A percentile compares a stretch with the other conserved stretches of the same genome.
Evolutionary conservation across 1,140 invertebrate species (phyloP).

Genomic region (Nasonia longicornis): DNA sequence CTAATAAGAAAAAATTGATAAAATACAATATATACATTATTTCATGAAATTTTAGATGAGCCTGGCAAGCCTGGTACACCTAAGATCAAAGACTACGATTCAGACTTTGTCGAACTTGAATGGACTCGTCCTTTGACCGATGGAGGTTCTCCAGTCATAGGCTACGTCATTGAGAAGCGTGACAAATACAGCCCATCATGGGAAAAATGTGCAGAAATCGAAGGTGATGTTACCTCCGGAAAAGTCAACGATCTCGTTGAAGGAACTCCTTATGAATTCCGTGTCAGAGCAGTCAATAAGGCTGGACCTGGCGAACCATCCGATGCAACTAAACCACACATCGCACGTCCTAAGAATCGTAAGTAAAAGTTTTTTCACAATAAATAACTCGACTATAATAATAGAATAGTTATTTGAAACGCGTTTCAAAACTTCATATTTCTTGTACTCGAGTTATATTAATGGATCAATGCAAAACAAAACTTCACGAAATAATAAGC

Average conservation of each 20-base stretch:
- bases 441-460: slow-evolving; percentile 1
- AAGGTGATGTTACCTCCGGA: slow-evolving; percentile 84
- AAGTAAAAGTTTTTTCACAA: slow-evolving; percentile 57
- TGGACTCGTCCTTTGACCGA: slow-evolving; percentile 90
- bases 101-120: slow-evolving; percentile 93
- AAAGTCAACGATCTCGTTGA: slow-evolving; percentile 90
- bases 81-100: slow-evolving; percentile 91
- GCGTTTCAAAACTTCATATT: slow-evolving; percentile 13
- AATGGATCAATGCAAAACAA: not conserved
- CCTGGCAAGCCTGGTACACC: slow-evolving; percentile 90
- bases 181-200: slow-evolving; percentile 90
- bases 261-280: slow-evolving; percentile 94
- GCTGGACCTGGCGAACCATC: slow-evolving; percentile 93
- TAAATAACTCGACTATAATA: not conserved
- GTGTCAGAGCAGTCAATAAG: slow-evolving; percentile 93
- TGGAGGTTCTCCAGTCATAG: slow-evolving; percentile 90
- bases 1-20: slow-evolving; percentile 13
- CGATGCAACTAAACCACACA: slow-evolving; percentile 87
- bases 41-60: slow-evolving; percentile 70
- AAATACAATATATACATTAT: slow-evolving; percentile 16
- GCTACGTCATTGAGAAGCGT: slow-evolving; percentile 96
- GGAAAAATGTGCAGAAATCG: slow-evolving; percentile 88
- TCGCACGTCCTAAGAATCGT: slow-evolving; percentile 92
- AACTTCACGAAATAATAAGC: not conserved
- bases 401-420: slow-evolving; percentile 19